These are phyloP conservation scores for Escarpia spicata DNA, from an alignment of 2,888 invertebrate genomes.

Conservation along the genomic window DNA sequence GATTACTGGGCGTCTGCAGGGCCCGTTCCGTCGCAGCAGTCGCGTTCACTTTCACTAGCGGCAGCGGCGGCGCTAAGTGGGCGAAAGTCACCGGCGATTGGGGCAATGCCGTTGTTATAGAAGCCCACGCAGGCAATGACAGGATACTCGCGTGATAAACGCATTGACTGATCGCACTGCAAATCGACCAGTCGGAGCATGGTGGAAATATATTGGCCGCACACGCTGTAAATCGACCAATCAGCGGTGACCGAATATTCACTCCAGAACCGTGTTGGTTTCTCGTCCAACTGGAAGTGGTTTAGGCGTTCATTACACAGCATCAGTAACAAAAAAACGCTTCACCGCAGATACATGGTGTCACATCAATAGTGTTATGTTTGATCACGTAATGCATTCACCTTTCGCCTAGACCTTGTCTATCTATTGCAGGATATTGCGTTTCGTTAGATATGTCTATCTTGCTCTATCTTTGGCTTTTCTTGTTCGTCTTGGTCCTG, in stretches of 20 bases:
- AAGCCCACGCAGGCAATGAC: background rate
- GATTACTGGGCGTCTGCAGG: background rate
- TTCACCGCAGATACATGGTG: background rate
- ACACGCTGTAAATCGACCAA: background rate
- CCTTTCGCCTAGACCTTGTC: too few species aligned
- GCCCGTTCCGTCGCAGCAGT: background rate
- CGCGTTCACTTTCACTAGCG: background rate
- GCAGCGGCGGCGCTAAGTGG: background rate
- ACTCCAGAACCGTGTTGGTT: background rate
- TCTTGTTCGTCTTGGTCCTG: too few species aligned
- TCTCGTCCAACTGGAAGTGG: background rate
- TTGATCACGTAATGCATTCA: background rate
- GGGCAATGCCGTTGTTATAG: background rate
- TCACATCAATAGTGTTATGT: background rate
- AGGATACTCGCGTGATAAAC: constrained; percentile 5
- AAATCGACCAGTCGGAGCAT: background rate
- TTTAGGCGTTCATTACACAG: background rate
- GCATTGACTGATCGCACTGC: constrained; percentile 3
- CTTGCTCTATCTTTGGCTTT: too few species aligned
- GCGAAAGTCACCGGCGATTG: background rate
- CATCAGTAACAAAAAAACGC: background rate
- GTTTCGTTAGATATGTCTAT: too few species aligned
- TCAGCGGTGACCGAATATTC: background rate
- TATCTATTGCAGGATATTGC: too few species aligned
- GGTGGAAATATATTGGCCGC: background rate